Evolutionary conservation across 2,888 invertebrate species (phyloP), one percentile per base, ranked within the genome.

Genomic region (Schizotus pectinicornis): DNA sequence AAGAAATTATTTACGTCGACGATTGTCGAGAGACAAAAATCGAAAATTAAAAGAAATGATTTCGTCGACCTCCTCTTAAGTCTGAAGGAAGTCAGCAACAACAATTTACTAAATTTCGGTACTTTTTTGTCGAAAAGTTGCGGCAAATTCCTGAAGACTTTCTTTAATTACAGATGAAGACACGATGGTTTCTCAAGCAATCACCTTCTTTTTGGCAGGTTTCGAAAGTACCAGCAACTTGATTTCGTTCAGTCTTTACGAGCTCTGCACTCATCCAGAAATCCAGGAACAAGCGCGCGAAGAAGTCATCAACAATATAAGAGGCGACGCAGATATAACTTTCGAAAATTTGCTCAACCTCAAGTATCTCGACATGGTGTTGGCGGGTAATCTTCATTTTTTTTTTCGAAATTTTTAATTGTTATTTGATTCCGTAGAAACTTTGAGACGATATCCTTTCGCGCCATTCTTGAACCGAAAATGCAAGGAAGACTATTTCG

Each of bases 131-230:
- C 7, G 9, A 11, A 11, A 39, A 3, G 7, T 7, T 13, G 2
- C 31, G 7, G 3, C 11, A 45, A 14, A 14, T 32, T 22, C 5
- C 5, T 22, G 5, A n/a, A n/a, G n/a, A n/a, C 7, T 8, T 43
- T 43, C n/a, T 39, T 39, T 11, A 7, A 11, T 6, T 9, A 11
- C 7, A 74, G 72, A 80, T 42, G 73, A 74, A 1, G 68, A 76
- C 0, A 68, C 68, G 51, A 70, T 83, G 59, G 66, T 77, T 0
- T 74, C 83, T 0, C 81, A 83, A 56, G 76, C 81, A 0, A 69
- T 82, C 0, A 78, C 83, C 1, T 83, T 85, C 64, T 83, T 82
- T 62, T 59, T 81, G 1, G 84, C 83, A 14, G 84, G 84, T 1
- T 82, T 80, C 62, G 84, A 84, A 67, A 84, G 84, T 0, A 82